Evolutionary conservation across 2,113 vertebrate genomes (phyloP), one percentile per base, ranked within the genome.

Genomic region (Halichoeres trimaculatus): DNA sequence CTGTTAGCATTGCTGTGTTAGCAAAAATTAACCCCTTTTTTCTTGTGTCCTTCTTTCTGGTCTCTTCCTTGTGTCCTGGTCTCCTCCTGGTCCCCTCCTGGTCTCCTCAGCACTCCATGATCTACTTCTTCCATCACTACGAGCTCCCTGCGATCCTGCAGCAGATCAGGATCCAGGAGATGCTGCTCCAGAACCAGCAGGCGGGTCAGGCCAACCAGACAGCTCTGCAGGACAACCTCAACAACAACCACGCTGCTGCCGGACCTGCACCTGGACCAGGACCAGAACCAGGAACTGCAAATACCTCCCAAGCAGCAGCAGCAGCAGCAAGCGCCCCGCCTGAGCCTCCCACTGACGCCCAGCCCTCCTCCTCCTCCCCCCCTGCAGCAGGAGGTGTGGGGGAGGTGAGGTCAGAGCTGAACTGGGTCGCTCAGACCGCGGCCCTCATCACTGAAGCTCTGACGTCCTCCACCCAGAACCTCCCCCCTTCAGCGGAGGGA

Each of bases 41-140:
- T 14, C 3, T 14, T 5, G 13, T 43, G 41, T 16, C 41, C 41
- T 5, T 13, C 41, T 16, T 16, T 13, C 13, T 43, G 41, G 13
- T 43, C 13, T 43, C 41, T 14, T n/a, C 16, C 1, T 63, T 8
- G 2, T 36, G 2, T 7, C 35, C 16, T 26, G 20, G n/a, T 7
- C 14, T n/a, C 5, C 1, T 75, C 10, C 4, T 52, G 1, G 10
- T 52, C 23, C 12, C 36, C 38, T 57, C 17, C 64, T 60, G 2
- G 20, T 41, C 66, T 77, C 45, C 13, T 0, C 72, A 99, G 97
- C 98, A 99, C 73, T 99, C 97, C 0, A 99, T 99, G 98, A 96
- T 99, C 87, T 99, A 99, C 86, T 99, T 99, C 79, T 99, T 99
- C 94, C 98, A 99, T 69, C 98, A 99, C 90, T 98, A 98, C 0